Evolutionary conservation across 2,888 invertebrate genomes (phyloP).

Genomic region (Eucriotettix oculatus): DNA sequence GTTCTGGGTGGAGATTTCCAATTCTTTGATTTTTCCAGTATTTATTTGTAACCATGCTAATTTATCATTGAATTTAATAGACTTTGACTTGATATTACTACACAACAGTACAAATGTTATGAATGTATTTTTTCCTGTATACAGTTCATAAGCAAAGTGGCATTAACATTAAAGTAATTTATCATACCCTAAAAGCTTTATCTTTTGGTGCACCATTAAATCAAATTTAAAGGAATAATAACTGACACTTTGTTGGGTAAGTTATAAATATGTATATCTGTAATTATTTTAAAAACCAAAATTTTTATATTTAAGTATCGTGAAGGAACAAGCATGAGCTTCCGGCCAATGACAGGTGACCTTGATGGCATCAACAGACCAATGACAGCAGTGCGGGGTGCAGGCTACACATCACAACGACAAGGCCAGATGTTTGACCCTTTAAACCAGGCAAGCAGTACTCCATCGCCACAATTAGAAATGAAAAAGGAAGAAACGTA

Average conservation of each 20-base stretch:
- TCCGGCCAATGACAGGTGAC: conserved; percentile 24
- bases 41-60: too few species aligned
- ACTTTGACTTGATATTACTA: too few species aligned
- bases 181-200: too few species aligned
- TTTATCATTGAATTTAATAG: too few species aligned
- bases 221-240: too few species aligned
- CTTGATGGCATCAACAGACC: conserved; percentile 41
- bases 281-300: conserved; percentile 20
- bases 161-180: too few species aligned
- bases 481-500: conserved; percentile 65
- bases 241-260: not conserved
- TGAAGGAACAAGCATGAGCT: conserved; percentile 22
- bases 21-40: too few species aligned
- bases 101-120: too few species aligned
- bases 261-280: not conserved
- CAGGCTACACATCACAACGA: conserved; percentile 75
- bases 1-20: too few species aligned
- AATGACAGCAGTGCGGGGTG: conserved; percentile 92
- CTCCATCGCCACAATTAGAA: conserved; percentile 42
- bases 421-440: conserved; percentile 54
- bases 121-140: too few species aligned
- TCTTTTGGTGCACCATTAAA: too few species aligned
- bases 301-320: conserved; percentile 18
- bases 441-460: conserved; percentile 44
- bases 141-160: too few species aligned